phyloP scores from a whole-genome alignment of 2,113 vertebrate species.

The Sinocyclocheilus rhinocerous region DNA sequence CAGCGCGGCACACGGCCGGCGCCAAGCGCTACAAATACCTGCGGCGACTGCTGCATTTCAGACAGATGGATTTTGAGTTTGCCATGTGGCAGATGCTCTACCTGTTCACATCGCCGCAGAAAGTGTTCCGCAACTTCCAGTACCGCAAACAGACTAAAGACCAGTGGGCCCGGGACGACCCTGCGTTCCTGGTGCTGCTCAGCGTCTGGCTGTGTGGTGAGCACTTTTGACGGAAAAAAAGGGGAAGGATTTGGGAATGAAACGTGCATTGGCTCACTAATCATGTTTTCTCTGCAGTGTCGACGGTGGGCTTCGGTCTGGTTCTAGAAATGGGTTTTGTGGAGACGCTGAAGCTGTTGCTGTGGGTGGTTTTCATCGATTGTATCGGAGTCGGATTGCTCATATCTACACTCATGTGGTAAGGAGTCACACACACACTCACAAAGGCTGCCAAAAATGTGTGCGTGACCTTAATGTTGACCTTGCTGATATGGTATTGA shows the following conservation, averaged over 20 bases:
- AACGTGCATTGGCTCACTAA: not conserved
- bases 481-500: not conserved
- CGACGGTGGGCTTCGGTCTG: constrained; percentile 93
- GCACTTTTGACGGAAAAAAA: constrained; percentile 37
- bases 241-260: not conserved
- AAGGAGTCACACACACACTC: constrained; percentile 63
- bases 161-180: constrained; percentile 97
- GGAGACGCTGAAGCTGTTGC: constrained; percentile 91
- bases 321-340: constrained; percentile 92
- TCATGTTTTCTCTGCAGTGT: constrained; percentile 76
- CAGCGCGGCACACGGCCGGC: constrained; percentile 89
- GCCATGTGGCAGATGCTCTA: constrained; percentile 98
- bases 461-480: not conserved
- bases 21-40: constrained; percentile 97
- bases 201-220: constrained; percentile 96
- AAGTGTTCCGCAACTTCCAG: constrained; percentile 97
- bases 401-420: constrained; percentile 98
- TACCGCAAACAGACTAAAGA: constrained; percentile 99
- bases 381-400: constrained; percentile 94
- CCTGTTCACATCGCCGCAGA: constrained; percentile 94
- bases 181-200: constrained; percentile 92
- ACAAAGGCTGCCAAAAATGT: not conserved
- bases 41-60: constrained; percentile 86
- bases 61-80: constrained; percentile 98
- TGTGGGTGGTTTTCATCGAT: constrained; percentile 98